These are phyloP conservation scores for Pristionchus mayeri DNA, from an alignment of 2,888 invertebrate species.

Conservation along the genomic window DNA sequence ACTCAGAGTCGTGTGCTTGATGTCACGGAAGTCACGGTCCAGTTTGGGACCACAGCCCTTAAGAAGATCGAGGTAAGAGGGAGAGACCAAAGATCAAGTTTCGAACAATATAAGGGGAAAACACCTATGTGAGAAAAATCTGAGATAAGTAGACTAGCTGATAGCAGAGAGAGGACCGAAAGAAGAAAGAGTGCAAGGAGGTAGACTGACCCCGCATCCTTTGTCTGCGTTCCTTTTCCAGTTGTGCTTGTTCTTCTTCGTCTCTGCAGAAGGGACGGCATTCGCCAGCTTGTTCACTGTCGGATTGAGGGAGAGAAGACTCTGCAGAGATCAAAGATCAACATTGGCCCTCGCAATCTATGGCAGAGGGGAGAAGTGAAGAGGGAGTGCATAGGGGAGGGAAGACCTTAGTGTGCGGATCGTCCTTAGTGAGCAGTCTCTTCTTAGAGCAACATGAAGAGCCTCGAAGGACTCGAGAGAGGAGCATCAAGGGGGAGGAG, in stretches of 20 bases:
- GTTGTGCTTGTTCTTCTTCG: conserved; percentile 89
- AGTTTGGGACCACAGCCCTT: conserved; percentile 80
- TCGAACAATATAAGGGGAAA: too few relatives aligned
- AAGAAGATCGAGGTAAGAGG: background rate
- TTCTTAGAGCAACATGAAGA: background rate
- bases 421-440: background rate
- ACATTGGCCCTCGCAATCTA: background rate
- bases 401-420: background rate
- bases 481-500: background rate
- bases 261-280: conserved; percentile 87
- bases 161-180: background rate
- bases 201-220: conserved; percentile 84
- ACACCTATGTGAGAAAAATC: too few relatives aligned
- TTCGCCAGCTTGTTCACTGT: conserved; percentile 85
- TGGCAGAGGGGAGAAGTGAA: background rate
- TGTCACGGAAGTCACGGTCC: conserved; percentile 93
- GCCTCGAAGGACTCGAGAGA: background rate
- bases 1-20: conserved; percentile 96
- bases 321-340: conserved; percentile 81
- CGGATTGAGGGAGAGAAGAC: conserved; percentile 89
- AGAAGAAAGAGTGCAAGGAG: background rate
- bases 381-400: background rate
- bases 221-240: conserved; percentile 95
- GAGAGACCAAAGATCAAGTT: too few relatives aligned
- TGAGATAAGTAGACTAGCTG: too few relatives aligned